A percentile compares a stretch with the other conserved stretches of the same genome.
These are phyloP conservation scores for Saguinus midas DNA, from an alignment of 2,113 vertebrate genomes.

Conservation along the genomic window DNA sequence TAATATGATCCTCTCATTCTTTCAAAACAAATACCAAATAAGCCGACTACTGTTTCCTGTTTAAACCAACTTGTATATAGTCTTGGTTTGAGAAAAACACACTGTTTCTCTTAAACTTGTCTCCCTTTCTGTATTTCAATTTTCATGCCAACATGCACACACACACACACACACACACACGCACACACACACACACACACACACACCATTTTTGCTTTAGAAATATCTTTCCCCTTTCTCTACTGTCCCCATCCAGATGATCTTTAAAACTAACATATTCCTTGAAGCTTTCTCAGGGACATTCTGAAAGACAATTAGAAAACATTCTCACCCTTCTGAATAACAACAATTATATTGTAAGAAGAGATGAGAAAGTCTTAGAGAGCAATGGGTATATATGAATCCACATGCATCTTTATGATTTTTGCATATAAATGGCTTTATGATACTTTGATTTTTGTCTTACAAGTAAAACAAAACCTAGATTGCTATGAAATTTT, in stretches of 20 bases:
- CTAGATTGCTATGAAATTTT: not conserved
- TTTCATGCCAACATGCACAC: not conserved
- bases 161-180: not conserved
- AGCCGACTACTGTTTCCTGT: not conserved
- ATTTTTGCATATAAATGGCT: not conserved
- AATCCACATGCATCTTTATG: not conserved
- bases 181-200: not conserved
- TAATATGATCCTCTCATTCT: not conserved
- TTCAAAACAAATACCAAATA: not conserved
- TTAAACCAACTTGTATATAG: not conserved
- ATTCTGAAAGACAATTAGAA: not conserved
- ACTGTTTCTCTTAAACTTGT: not conserved
- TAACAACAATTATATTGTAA: not conserved
- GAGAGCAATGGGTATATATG: not conserved
- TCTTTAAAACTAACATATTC: not conserved
- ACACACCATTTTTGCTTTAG: not conserved
- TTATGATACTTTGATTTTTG: not conserved
- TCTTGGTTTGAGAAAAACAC: not conserved
- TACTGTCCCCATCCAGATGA: not conserved
- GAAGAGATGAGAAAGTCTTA: not conserved
- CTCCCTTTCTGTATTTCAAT: not conserved
- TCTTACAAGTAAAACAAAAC: not conserved
- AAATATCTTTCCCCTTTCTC: not conserved
- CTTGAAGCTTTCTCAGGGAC: not conserved
- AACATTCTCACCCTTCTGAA: not conserved